Percentiles rank a stretch among this genome's conserved stretches.
Conservation (phyloP, 2,113 vertebrate species). For the Brachypteracias leptosomus region DNA sequence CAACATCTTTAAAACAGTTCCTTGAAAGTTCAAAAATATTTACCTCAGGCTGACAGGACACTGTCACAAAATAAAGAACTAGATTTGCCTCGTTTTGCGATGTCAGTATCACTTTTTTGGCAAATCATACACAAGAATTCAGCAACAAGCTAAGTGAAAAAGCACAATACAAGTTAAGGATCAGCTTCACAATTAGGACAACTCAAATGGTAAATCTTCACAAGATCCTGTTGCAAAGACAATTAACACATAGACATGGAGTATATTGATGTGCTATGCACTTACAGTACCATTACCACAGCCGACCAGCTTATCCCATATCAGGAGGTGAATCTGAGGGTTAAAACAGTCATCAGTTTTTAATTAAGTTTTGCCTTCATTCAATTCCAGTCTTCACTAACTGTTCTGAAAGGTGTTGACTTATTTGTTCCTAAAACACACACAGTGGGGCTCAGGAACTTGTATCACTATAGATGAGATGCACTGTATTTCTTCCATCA, state of each 20-base stretch:
- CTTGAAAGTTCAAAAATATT: not conserved
- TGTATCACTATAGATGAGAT: not conserved
- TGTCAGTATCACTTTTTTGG: not conserved
- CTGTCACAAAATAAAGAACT: not conserved
- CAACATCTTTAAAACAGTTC: not conserved
- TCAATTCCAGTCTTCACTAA: not conserved
- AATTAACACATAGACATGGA: not conserved
- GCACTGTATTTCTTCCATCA: not conserved
- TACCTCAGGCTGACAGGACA: not conserved
- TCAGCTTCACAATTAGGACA: not conserved
- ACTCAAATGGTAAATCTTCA: not conserved
- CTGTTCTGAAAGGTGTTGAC: slow-evolving; percentile 20
- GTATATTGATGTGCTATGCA: not conserved
- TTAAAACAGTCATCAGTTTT: not conserved
- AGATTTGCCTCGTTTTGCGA: not conserved
- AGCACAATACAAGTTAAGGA: not conserved
- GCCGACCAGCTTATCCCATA: not conserved
- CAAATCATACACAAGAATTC: not conserved
- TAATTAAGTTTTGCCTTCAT: not conserved
- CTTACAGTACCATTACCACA: not conserved
- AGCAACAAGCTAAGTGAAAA: not conserved
- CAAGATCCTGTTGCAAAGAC: not conserved
- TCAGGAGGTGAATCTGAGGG: not conserved
- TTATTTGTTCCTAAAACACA: not conserved
- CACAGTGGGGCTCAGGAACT: not conserved